Percentiles rank a stretch among this genome's conserved stretches.
Evolutionary conservation across 2,113 vertebrate genomes (phyloP).

Genomic region (Bujurquina vittata): DNA sequence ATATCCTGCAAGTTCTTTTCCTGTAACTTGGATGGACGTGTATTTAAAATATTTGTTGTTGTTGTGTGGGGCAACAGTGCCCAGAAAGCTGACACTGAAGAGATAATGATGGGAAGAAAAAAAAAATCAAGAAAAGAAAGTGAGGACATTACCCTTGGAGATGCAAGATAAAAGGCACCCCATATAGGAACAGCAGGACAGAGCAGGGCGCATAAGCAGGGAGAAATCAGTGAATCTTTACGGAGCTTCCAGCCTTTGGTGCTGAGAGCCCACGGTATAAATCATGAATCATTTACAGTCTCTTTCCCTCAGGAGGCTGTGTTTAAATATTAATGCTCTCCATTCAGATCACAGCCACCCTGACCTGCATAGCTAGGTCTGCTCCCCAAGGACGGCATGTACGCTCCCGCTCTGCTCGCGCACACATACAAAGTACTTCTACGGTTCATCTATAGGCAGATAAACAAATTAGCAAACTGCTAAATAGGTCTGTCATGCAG

Average conservation of each 20-base stretch:
- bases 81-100: conserved; percentile 22
- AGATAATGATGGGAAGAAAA: conserved; percentile 27
- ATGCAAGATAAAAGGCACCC: conserved; percentile 55
- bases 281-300: conserved; percentile 80
- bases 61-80: background rate
- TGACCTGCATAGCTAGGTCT: conserved; percentile 73
- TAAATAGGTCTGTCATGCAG: conserved; percentile 45
- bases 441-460: conserved; percentile 50
- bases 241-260: conserved; percentile 54
- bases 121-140: conserved; percentile 36
- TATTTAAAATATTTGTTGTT: background rate
- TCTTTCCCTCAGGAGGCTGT: conserved; percentile 71
- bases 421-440: conserved; percentile 55
- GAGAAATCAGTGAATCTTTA: conserved; percentile 66
- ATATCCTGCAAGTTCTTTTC: background rate
- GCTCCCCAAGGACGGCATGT: conserved; percentile 68
- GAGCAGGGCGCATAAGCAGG: conserved; percentile 34
- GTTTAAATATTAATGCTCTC: conserved; percentile 79
- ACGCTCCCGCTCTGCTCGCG: conserved; percentile 22
- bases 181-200: conserved; percentile 51
- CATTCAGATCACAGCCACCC: conserved; percentile 79
- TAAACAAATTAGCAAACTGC: conserved; percentile 38
- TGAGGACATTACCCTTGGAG: conserved; percentile 59
- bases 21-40: background rate
- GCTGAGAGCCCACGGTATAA: conserved; percentile 60